phyloP scores from a whole-genome alignment of 2,888 invertebrate species.

The Rotaria sp. region DNA sequence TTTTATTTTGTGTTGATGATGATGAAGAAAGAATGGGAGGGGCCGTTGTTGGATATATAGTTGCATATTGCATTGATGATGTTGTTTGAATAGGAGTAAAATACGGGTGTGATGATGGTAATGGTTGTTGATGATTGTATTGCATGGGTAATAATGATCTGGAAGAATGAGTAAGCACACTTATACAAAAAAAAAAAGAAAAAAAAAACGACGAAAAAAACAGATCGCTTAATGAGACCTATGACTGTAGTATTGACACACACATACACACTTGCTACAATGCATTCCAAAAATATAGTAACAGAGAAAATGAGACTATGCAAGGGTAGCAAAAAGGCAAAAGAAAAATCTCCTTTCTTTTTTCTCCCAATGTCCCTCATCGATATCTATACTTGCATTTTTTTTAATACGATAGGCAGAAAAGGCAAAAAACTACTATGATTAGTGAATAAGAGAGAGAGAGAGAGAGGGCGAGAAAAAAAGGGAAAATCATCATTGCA shows the following conservation, averaged over 20 bases:
- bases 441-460: constrained; percentile 2
- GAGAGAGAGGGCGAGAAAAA: not conserved
- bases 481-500: constrained; percentile 8
- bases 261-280: not conserved
- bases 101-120: not conserved
- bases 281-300: not conserved
- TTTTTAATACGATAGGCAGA: constrained; percentile 19
- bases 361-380: constrained; percentile 21
- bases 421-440: constrained; percentile 10
- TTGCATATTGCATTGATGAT: constrained; percentile 2
- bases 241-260: not conserved
- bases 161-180: not conserved
- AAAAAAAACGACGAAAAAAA: not conserved
- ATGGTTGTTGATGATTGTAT: not conserved
- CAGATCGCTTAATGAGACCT: constrained; percentile 2
- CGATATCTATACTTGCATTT: constrained; percentile 19
- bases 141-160: constrained; percentile 12
- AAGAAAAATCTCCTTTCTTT: constrained; percentile 22
- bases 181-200: not conserved
- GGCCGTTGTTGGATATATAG: not conserved
- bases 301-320: constrained; percentile 9
- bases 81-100: constrained; percentile 5
- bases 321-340: not conserved
- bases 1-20: not conserved
- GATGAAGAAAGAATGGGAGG: not conserved